A percentile compares a stretch with the other conserved stretches of the same genome.
Conservation (phyloP, 1,140 invertebrate genomes). For the Eupristina koningsbergeri region DNA sequence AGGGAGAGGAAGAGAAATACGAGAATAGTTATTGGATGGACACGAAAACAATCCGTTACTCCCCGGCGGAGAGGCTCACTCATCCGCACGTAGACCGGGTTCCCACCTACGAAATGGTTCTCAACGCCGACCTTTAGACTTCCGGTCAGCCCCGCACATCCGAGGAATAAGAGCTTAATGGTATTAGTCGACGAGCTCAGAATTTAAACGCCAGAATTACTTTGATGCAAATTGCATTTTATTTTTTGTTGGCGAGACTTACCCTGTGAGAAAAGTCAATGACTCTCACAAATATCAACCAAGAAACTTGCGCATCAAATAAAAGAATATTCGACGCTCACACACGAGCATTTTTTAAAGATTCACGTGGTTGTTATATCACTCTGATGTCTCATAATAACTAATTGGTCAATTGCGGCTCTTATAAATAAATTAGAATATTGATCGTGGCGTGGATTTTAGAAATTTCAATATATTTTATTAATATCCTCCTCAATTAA, state of each 20-base stretch:
- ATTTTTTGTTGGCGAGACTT: too few relatives aligned
- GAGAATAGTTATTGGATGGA: constrained; percentile 58
- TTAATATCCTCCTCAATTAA: too few relatives aligned
- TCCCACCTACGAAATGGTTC: constrained; percentile 59
- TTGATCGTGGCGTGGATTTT: too few relatives aligned
- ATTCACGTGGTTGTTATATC: neutral
- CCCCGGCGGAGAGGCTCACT: constrained; percentile 52
- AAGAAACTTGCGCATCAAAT: neutral
- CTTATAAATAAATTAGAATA: too few relatives aligned
- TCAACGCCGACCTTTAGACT: constrained; percentile 50
- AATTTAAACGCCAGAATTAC: constrained; percentile 33
- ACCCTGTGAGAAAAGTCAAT: neutral
- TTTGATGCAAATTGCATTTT: constrained; percentile 23
- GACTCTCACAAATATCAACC: neutral
- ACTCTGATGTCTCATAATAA: too few relatives aligned
- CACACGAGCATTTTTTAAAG: too few relatives aligned
- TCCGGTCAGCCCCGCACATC: neutral
- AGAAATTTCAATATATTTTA: too few relatives aligned
- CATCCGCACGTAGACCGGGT: constrained; percentile 52
- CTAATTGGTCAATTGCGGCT: too few relatives aligned
- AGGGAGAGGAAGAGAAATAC: neutral
- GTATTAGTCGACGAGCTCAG: neutral
- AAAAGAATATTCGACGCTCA: too few relatives aligned
- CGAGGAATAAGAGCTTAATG: constrained; percentile 30
- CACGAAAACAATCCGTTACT: constrained; percentile 63